Percentiles rank a stretch among this genome's conserved stretches.
Evolutionary conservation across 2,113 vertebrate genomes (phyloP).

Genomic region (Gobio gobio): DNA sequence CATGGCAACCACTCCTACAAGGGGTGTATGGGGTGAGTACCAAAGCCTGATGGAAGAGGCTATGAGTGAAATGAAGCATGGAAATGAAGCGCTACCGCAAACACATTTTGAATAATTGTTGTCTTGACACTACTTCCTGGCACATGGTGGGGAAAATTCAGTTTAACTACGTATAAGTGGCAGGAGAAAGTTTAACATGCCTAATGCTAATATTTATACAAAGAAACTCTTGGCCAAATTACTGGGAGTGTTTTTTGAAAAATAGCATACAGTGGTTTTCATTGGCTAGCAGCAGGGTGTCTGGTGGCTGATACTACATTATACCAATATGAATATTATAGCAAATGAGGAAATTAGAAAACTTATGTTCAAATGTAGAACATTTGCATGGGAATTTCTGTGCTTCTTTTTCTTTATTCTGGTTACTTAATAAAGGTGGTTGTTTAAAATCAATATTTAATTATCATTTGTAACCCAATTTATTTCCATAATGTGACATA

Average conservation of each 20-base stretch:
- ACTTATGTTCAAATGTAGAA: neutral
- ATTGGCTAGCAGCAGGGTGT: neutral
- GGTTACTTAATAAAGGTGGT: neutral
- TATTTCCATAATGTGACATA: neutral
- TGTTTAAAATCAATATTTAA: neutral
- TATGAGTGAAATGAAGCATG: neutral
- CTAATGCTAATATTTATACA: conserved; percentile 22
- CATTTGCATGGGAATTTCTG: neutral
- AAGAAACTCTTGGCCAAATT: neutral
- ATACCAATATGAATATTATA: neutral
- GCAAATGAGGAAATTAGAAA: neutral
- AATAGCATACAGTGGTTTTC: neutral
- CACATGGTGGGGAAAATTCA: conserved; percentile 10
- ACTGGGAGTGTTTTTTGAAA: neutral
- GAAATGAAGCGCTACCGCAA: neutral
- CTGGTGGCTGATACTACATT: neutral
- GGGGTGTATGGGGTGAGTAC: conserved; percentile 54
- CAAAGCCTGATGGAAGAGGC: conserved; percentile 29
- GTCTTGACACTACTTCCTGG: conserved; percentile 20
- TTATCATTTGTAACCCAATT: neutral
- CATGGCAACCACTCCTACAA: conserved; percentile 74
- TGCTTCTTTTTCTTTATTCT: neutral
- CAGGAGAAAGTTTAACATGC: neutral
- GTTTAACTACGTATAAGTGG: neutral
- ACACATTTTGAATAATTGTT: conserved; percentile 14